Evolutionary conservation across 2,113 vertebrate species (phyloP).

Genomic region (Plectropomus leopardus): DNA sequence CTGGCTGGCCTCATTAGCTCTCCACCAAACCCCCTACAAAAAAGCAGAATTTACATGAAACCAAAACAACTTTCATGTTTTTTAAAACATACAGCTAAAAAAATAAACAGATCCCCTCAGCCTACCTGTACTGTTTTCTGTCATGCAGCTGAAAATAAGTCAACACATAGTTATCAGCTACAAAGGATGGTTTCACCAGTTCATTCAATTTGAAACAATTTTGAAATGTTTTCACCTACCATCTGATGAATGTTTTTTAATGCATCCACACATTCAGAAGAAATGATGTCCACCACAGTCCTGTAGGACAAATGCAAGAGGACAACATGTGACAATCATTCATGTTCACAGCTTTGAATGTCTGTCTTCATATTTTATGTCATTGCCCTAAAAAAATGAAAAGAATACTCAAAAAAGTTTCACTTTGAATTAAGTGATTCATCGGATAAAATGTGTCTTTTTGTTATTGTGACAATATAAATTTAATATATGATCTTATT

Average conservation of each 20-base stretch:
- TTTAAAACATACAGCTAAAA: background rate
- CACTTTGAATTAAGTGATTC: too few species aligned
- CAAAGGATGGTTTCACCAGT: background rate
- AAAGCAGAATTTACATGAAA: background rate
- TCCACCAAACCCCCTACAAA: slow-evolving; percentile 92
- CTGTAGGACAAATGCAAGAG: slow-evolving; percentile 74
- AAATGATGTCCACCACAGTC: slow-evolving; percentile 83
- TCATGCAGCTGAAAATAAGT: slow-evolving; percentile 86
- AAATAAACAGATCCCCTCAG: fast-evolving
- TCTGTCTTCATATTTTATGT: too few species aligned
- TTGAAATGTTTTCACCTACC: slow-evolving; percentile 78
- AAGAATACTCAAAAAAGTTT: too few species aligned
- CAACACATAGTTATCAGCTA: slow-evolving; percentile 28
- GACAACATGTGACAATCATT: background rate
- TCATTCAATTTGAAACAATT: background rate
- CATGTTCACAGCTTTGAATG: background rate
- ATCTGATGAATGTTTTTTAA: slow-evolving; percentile 91
- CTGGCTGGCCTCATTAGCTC: slow-evolving; percentile 95
- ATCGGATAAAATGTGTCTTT: too few species aligned
- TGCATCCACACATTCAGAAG: slow-evolving; percentile 81
- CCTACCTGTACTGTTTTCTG: slow-evolving; percentile 93
- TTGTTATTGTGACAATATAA: too few species aligned
- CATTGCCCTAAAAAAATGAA: too few species aligned
- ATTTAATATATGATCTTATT: too few species aligned
- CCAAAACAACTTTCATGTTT: background rate